Conservation (phyloP, 2,797 vertebrate species). For the Loris lydekkerianus region DNA sequence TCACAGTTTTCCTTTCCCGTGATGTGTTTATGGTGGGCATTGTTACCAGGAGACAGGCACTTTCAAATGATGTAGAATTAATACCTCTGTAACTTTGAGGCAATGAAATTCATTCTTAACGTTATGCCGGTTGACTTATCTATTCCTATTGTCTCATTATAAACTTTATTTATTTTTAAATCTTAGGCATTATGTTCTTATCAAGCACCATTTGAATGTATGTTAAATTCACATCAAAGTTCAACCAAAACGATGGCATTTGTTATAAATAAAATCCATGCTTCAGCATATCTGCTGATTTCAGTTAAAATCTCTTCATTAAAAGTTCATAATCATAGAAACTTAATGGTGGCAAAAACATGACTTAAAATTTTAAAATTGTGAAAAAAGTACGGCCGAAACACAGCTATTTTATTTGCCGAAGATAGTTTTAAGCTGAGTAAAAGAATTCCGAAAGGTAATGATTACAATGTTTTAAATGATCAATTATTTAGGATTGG, state of each 20-base stretch:
- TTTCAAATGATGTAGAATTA: slow-evolving; percentile 76
- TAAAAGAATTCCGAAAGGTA: neutral
- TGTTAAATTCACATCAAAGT: neutral
- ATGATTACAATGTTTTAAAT: neutral
- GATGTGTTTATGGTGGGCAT: slow-evolving; percentile 77
- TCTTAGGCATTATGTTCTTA: slow-evolving; percentile 9
- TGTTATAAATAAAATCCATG: neutral
- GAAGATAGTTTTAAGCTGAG: neutral
- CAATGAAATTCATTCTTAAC: slow-evolving; percentile 13
- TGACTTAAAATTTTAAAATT: neutral
- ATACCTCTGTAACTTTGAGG: slow-evolving; percentile 65
- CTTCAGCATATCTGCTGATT: slow-evolving; percentile 36
- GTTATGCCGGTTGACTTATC: neutral
- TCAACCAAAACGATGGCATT: slow-evolving; percentile 44
- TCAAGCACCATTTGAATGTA: neutral
- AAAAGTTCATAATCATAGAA: slow-evolving; percentile 41
- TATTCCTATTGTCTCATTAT: neutral
- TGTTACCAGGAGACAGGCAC: slow-evolving; percentile 83
- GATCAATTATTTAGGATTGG: neutral
- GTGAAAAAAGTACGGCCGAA: neutral
- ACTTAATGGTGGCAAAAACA: neutral
- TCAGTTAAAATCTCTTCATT: neutral
- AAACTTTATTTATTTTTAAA: slow-evolving; percentile 47
- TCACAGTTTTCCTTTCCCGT: slow-evolving; percentile 74
- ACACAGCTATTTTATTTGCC: slow-evolving; percentile 31